phyloP scores from a whole-genome alignment of 2,113 vertebrate species.

The Empidonax traillii region DNA sequence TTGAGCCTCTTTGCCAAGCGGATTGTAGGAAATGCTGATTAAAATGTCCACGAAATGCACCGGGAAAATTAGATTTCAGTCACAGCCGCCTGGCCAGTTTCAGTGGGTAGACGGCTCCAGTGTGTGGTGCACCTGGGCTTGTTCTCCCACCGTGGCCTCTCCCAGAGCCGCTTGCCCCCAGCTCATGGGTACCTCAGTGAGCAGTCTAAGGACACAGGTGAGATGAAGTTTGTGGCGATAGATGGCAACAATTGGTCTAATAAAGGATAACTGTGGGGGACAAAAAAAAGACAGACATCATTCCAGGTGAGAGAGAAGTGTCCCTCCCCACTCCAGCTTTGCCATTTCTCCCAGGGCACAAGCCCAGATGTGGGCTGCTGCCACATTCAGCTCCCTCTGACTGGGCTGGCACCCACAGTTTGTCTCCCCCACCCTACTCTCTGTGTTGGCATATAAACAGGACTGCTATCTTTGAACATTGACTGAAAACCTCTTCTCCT shows the following conservation, averaged over 20 bases:
- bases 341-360: background rate
- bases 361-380: background rate
- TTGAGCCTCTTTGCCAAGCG: constrained; percentile 49
- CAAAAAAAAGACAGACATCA: background rate
- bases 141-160: background rate
- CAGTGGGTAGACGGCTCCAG: background rate
- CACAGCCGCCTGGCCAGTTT: background rate
- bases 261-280: background rate
- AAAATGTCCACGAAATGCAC: constrained; percentile 18
- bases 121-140: background rate
- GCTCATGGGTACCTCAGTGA: background rate
- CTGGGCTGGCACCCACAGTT: background rate
- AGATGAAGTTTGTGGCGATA: background rate
- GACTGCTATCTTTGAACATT: background rate
- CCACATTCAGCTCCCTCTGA: background rate
- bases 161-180: accelerated
- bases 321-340: background rate
- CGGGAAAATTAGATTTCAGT: constrained; percentile 53
- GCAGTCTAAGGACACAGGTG: background rate
- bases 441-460: background rate
- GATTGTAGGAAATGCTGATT: constrained; percentile 59
- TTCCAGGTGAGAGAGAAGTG: background rate
- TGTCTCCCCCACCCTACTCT: background rate
- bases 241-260: background rate
- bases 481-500: background rate